These are phyloP conservation scores for Malthinus flaveolus DNA, from an alignment of 2,888 invertebrate genomes.

Conservation along the genomic window DNA sequence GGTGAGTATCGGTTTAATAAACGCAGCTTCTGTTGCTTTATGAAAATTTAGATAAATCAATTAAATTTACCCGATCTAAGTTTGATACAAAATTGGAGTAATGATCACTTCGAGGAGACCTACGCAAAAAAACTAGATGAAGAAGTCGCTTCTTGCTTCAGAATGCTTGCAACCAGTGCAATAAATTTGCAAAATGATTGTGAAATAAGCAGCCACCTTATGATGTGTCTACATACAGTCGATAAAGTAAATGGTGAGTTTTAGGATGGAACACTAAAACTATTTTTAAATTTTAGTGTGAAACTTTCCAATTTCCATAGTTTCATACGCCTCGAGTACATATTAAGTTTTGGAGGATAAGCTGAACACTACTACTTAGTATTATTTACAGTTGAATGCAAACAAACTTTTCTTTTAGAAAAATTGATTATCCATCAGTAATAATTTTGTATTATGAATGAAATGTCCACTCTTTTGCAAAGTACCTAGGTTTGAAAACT, in stretches of 20 bases:
- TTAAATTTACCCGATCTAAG: constrained; percentile 8
- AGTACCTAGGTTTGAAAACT: too few species aligned
- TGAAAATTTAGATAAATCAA: not conserved
- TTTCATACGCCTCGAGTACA: not conserved
- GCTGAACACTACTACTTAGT: too few species aligned
- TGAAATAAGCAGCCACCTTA: constrained; percentile 18
- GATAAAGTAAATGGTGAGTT: constrained; percentile 15
- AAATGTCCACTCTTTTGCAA: too few species aligned
- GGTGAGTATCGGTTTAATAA: constrained; percentile 29
- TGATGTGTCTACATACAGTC: constrained; percentile 25
- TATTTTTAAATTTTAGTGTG: constrained; percentile 39
- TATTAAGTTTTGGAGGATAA: not conserved
- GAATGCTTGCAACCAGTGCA: constrained; percentile 12
- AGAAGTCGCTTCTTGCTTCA: constrained; percentile 4
- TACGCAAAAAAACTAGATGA: not conserved
- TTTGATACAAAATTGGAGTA: constrained; percentile 14
- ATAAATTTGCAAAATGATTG: constrained; percentile 14
- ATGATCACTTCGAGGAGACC: not conserved
- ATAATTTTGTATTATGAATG: too few species aligned
- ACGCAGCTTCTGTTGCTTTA: not conserved
- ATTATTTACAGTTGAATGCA: too few species aligned
- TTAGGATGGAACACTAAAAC: not conserved
- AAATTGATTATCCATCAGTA: too few species aligned
- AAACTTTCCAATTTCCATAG: constrained; percentile 43
- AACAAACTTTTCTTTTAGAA: too few species aligned